A percentile compares a stretch with the other conserved stretches of the same genome.
Conservation (phyloP, 1,140 invertebrate species). For the Hypsibius dujardini region DNA sequence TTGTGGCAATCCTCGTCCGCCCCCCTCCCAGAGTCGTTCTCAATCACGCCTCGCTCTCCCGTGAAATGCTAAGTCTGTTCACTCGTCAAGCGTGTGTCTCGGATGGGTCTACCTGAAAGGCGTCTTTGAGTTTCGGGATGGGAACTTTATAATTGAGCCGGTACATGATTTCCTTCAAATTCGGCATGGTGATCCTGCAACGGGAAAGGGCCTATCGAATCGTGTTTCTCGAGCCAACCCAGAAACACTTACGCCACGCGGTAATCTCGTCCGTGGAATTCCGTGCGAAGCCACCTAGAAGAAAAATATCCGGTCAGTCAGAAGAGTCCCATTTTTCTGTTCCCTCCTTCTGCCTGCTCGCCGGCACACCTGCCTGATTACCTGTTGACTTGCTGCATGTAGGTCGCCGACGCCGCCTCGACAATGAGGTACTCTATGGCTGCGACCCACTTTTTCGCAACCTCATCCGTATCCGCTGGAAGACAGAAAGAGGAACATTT, state of each 20-base stretch:
- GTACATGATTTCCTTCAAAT: constrained; percentile 72
- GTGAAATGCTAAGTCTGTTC: too few species aligned
- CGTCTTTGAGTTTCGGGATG: constrained; percentile 44
- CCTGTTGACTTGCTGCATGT: constrained; percentile 56
- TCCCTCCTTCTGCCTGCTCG: constrained; percentile 58
- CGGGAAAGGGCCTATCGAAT: constrained; percentile 23
- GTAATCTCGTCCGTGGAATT: constrained; percentile 64
- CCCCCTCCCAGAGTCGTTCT: constrained; percentile 12
- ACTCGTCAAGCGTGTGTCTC: background rate
- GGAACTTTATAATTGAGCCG: constrained; percentile 77
- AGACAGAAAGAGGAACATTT: too few species aligned
- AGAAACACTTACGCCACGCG: constrained; percentile 37
- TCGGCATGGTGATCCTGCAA: constrained; percentile 63
- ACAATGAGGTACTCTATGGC: background rate
- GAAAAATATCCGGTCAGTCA: constrained; percentile 31
- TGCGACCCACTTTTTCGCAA: background rate
- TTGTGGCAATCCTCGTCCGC: background rate
- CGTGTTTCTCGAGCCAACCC: background rate
- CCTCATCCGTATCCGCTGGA: constrained; percentile 3
- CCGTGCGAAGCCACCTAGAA: constrained; percentile 73
- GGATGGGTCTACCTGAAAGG: constrained; percentile 28
- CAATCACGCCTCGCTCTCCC: too few species aligned
- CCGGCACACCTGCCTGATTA: constrained; percentile 61
- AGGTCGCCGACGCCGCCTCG: constrained; percentile 22
- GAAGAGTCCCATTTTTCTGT: constrained; percentile 46